Evolutionary conservation across 1,140 invertebrate species (phyloP).

Genomic region (Diabrotica virgifera): DNA sequence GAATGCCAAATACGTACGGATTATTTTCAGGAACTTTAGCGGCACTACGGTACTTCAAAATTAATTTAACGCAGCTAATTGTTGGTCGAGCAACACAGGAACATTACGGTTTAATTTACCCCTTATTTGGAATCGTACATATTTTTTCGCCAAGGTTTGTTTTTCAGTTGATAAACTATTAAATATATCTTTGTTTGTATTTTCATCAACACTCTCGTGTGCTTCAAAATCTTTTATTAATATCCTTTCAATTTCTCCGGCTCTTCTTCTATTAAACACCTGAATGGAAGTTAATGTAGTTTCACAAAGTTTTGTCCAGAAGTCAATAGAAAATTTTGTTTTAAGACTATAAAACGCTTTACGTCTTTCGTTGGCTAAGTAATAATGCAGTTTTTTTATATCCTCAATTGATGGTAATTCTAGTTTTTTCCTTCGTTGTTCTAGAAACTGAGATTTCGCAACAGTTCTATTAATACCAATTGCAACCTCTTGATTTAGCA

Average conservation of each 20-base stretch:
- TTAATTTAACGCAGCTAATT: neutral
- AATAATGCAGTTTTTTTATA: neutral
- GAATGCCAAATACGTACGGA: conserved; percentile 10
- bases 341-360: neutral
- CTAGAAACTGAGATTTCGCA: conserved; percentile 8
- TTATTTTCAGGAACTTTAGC: conserved; percentile 10
- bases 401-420: conserved; percentile 4
- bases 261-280: conserved; percentile 7
- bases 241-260: conserved; percentile 12
- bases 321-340: neutral
- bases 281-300: neutral
- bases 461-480: conserved; percentile 14
- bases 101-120: conserved; percentile 12
- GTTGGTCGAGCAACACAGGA: conserved; percentile 6
- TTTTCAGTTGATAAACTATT: neutral
- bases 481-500: conserved; percentile 8
- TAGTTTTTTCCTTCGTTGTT: conserved; percentile 10
- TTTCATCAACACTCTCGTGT: neutral
- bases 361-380: neutral
- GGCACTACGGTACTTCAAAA: neutral
- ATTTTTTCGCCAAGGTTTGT: neutral
- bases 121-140: conserved; percentile 8
- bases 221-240: neutral
- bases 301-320: neutral
- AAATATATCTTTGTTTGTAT: neutral